phyloP scores from a whole-genome alignment of 1,140 invertebrate species.

The Megalonaias nervosa region DNA sequence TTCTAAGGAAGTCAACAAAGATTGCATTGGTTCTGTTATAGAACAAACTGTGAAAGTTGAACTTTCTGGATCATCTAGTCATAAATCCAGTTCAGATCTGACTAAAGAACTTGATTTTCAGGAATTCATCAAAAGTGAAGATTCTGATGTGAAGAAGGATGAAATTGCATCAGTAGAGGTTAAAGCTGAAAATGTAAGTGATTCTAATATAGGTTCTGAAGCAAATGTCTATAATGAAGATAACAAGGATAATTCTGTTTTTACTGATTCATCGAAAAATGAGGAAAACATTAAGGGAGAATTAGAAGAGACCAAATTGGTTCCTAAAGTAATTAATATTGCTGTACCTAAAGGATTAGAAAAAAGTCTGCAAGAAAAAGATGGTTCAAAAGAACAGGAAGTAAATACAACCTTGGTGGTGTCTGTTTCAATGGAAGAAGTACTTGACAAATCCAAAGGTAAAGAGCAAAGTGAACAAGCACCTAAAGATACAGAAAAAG shows the following conservation, averaged over 20 bases:
- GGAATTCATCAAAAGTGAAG: neutral
- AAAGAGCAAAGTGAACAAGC: slow-evolving; percentile 5
- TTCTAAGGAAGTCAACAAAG: no score
- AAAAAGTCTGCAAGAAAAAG: no score
- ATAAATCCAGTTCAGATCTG: neutral
- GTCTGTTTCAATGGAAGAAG: no score
- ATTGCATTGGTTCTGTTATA: no score
- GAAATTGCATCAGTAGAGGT: neutral
- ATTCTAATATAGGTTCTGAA: neutral
- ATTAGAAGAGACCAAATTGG: neutral
- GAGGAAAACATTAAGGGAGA: neutral
- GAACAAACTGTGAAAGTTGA: no score
- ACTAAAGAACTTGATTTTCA: neutral
- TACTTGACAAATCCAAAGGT: neutral
- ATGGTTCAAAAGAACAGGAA: no score
- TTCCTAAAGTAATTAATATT: neutral
- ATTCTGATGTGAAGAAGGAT: neutral
- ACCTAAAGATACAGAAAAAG: neutral
- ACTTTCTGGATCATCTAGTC: no score
- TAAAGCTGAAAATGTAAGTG: slow-evolving; percentile 2
- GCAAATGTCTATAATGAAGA: neutral
- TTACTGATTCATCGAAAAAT: neutral
- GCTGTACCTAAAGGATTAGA: no score
- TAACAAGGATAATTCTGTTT: neutral
- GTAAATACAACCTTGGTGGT: no score